These are phyloP conservation scores for Corythucha ciliata DNA, from an alignment of 2,888 invertebrate species.

Conservation along the genomic window DNA sequence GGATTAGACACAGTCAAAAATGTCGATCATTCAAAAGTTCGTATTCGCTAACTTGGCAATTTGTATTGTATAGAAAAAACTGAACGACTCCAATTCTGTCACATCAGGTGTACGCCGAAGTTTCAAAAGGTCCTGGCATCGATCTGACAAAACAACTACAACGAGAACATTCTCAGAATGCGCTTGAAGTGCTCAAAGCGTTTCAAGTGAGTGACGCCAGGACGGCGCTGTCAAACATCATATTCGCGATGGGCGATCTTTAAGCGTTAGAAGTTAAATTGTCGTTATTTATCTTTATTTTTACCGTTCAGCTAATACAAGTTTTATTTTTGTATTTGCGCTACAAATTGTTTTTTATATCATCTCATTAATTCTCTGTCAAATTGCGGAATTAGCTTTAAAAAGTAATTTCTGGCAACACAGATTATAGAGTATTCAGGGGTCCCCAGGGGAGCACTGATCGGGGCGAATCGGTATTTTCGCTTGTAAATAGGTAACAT, in stretches of 20 bases:
- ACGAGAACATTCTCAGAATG: constrained; percentile 62
- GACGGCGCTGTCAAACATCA: constrained; percentile 76
- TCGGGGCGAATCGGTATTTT: no score
- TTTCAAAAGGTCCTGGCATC: constrained; percentile 60
- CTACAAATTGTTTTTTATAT: no score
- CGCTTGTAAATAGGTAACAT: no score
- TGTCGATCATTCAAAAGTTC: constrained; percentile 51
- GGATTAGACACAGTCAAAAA: constrained; percentile 55
- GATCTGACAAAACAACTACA: constrained; percentile 64
- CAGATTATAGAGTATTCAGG: no score
- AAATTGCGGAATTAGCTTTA: no score
- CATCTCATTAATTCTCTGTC: no score
- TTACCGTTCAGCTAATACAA: no score
- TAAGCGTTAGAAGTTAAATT: no score
- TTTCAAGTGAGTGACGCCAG: constrained; percentile 75
- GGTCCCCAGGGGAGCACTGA: no score
- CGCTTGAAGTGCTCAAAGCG: constrained; percentile 61
- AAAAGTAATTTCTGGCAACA: no score
- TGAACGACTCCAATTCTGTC: neutral
- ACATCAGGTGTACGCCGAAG: constrained; percentile 48
- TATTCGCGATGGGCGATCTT: constrained; percentile 70
- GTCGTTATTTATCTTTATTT: no score
- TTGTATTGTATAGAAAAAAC: neutral
- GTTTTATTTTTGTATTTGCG: no score
- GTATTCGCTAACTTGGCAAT: neutral